A percentile compares a stretch with the other conserved stretches of the same genome.
Conservation (phyloP, 2,113 vertebrate species). For the Oryctolagus cuniculus region mOryCun1.1 NC_091440.1:36767001-36767500, state of each 20-base stretch:
- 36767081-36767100: neutral
- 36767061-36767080: neutral
- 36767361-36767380: constrained; percentile 47
- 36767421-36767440: neutral
- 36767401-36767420: neutral
- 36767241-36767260: neutral
- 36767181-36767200: neutral
- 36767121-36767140: neutral
- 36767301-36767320: neutral
- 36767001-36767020: neutral
- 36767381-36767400: constrained; percentile 5
- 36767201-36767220: neutral
- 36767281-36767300: neutral
- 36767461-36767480: constrained; percentile 6
- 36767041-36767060: neutral
- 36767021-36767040: neutral
- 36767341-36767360: neutral
- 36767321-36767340: neutral
- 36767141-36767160: neutral
- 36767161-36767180: neutral
- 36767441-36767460: neutral
- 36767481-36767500: neutral
- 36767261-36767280: neutral
- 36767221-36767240: neutral
- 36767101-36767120: rapidly evolving